A percentile compares a stretch with the other conserved stretches of the same genome.
phyloP scores from a whole-genome alignment of 2,797 vertebrate species.

The Sebastes trivittatus region DNA sequence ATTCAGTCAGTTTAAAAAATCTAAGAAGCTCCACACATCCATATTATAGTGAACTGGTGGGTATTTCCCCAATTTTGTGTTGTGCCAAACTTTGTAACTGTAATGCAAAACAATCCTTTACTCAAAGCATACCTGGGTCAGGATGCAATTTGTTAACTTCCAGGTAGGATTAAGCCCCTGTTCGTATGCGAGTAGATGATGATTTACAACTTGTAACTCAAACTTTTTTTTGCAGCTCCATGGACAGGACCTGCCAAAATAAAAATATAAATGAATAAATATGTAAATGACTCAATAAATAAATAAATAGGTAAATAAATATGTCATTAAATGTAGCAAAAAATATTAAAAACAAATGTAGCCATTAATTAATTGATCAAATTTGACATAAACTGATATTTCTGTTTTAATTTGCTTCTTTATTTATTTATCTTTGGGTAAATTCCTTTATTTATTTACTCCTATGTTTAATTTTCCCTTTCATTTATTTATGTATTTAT shows the following conservation, averaged over 20 bases:
- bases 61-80: neutral
- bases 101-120: neutral
- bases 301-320: too few relatives aligned
- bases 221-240: rapidly evolving
- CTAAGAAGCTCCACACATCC: neutral
- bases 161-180: neutral
- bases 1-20: neutral
- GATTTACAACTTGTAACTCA: neutral
- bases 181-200: rapidly evolving
- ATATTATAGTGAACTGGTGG: neutral
- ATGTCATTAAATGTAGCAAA: too few relatives aligned
- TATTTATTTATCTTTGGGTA: rapidly evolving
- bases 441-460: too few relatives aligned
- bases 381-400: too few relatives aligned
- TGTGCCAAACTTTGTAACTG: neutral
- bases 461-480: too few relatives aligned
- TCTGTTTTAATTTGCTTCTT: too few relatives aligned
- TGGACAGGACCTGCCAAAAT: too few relatives aligned
- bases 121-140: neutral
- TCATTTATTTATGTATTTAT: too few relatives aligned
- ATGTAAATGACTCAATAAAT: too few relatives aligned
- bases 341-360: too few relatives aligned
- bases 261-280: too few relatives aligned
- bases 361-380: too few relatives aligned
- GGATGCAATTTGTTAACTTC: neutral